phyloP scores from a whole-genome alignment of 2,113 vertebrate species.

The Datnioides undecimradiatus region DNA sequence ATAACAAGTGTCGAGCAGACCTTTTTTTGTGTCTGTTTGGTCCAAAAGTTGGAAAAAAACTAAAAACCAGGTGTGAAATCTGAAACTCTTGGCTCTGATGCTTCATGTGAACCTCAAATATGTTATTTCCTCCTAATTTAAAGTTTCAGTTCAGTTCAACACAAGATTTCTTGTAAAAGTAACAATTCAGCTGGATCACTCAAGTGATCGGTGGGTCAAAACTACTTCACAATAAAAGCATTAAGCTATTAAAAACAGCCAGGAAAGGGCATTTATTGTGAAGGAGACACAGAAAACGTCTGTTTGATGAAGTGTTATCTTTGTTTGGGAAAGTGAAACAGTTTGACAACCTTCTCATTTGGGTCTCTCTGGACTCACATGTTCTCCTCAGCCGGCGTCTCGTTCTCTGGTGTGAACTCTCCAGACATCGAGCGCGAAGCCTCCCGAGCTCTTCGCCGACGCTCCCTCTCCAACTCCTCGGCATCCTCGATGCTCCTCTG shows the following conservation, averaged over 20 bases:
- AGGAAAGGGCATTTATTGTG: neutral
- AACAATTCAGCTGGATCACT: too few species aligned
- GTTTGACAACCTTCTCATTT: too few species aligned
- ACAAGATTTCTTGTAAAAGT: too few species aligned
- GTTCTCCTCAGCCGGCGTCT: slow-evolving; percentile 55
- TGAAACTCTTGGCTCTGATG: too few species aligned
- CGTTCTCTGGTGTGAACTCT: slow-evolving; percentile 54
- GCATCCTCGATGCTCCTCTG: slow-evolving; percentile 92
- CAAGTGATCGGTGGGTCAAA: too few species aligned
- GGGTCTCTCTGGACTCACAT: slow-evolving; percentile 50
- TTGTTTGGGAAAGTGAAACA: neutral
- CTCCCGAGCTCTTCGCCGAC: slow-evolving; percentile 82
- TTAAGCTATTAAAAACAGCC: neutral
- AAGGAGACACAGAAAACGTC: neutral
- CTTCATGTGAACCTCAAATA: too few species aligned
- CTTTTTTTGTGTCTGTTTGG: too few species aligned
- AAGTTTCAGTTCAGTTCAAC: too few species aligned
- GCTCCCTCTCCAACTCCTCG: slow-evolving; percentile 89
- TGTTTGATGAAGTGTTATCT: neutral
- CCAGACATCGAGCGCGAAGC: slow-evolving; percentile 46
- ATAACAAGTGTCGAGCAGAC: too few species aligned
- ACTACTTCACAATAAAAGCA: neutral
- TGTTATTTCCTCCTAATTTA: too few species aligned
- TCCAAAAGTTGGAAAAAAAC: too few species aligned
- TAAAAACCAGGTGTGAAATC: too few species aligned